Evolutionary conservation across 1,140 invertebrate genomes (phyloP).

Genomic region (Drosophila kurseongensis): DNA sequence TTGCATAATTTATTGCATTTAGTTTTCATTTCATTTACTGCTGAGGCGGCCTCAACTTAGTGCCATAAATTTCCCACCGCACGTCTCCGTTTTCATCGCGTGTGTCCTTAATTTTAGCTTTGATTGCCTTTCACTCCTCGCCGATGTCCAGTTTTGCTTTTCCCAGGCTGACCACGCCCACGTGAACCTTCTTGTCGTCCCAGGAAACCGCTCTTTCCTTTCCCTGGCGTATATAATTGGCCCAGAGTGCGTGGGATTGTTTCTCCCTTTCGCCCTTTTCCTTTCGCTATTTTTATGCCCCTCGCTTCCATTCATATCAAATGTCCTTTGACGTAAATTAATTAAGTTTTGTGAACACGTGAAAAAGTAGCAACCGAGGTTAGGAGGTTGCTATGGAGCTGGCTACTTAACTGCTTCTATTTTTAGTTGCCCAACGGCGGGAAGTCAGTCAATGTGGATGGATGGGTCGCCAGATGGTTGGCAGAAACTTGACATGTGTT

Average conservation of each 20-base stretch:
- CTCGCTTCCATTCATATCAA: slow-evolving; percentile 60
- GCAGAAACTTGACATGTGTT: slow-evolving; percentile 20
- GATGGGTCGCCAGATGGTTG: slow-evolving; percentile 10
- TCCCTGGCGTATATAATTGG: slow-evolving; percentile 20
- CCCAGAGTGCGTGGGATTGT: slow-evolving; percentile 26
- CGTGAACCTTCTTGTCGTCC: slow-evolving; percentile 13
- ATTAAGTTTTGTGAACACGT: slow-evolving; percentile 70
- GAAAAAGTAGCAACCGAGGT: not conserved
- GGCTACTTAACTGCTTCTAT: slow-evolving; percentile 65
- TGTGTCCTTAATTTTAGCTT: slow-evolving; percentile 77
- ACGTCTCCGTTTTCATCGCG: slow-evolving; percentile 40
- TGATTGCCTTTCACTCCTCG: slow-evolving; percentile 51
- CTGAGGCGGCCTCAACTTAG: slow-evolving; percentile 7
- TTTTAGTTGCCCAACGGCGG: slow-evolving; percentile 48
- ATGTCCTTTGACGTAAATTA: slow-evolving; percentile 80
- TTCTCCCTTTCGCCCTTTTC: not conserved
- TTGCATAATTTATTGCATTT: slow-evolving; percentile 81
- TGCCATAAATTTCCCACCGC: slow-evolving; percentile 59
- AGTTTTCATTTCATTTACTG: slow-evolving; percentile 54
- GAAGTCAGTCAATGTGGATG: slow-evolving; percentile 3
- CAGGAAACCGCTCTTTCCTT: slow-evolving; percentile 18
- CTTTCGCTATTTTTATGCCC: slow-evolving; percentile 55
- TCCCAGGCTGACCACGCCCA: slow-evolving; percentile 27
- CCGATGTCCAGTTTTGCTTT: slow-evolving; percentile 18
- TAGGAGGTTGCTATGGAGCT: not conserved